Evolutionary conservation across 2,888 invertebrate species (phyloP), one percentile per base, ranked within the genome.

Genomic region (Chrysopilus asiliformis): DNA sequence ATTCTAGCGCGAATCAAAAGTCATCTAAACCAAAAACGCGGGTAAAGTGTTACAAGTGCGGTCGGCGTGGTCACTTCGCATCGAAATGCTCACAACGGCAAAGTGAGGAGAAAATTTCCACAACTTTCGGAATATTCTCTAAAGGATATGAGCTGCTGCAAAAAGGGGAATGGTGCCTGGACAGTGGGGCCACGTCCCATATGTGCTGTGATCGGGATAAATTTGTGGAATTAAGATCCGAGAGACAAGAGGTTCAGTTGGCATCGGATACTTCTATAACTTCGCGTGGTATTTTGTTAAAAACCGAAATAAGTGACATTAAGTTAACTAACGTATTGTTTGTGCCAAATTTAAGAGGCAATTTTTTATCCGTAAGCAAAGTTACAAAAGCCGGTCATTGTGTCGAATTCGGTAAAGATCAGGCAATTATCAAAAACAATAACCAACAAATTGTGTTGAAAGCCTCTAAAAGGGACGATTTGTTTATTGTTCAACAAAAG

Each of bases 321-420:
- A 6, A 17, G 12, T 31, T 31, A 31, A 17, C 18, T 7, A 31
- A 18, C 20, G 17, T 17, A 2, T n/a, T 31, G 8, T 18, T 10
- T 17, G 30, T 31, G 4, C 30, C 30, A 4, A n/a, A 31, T n/a
- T 31, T 31, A 19, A 31, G 17, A 31, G 18, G 30, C 12, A 31
- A 31, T 31, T 31, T 31, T 31, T 13, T 31, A 12, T 31, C 19
- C 4, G 9, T 31, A 7, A 18, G n/a, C n/a, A 28, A 28, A 28
- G 17, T 28, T 5, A 13, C 13, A 16, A 17, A 28, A 28, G 17
- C 14, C 9, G 13, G 13, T 12, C 17, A 12, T 28, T 10, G 10
- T 8, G 28, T 28, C 10, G 28, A 28, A 28, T 28, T 28, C 17
- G 10, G 14, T 5, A 15, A 12, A 14, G 17, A 28, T 14, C 7